Base-by-base conservation (phyloP, 2,113 vertebrate genomes). In the Myiopsitta monachus region DNA sequence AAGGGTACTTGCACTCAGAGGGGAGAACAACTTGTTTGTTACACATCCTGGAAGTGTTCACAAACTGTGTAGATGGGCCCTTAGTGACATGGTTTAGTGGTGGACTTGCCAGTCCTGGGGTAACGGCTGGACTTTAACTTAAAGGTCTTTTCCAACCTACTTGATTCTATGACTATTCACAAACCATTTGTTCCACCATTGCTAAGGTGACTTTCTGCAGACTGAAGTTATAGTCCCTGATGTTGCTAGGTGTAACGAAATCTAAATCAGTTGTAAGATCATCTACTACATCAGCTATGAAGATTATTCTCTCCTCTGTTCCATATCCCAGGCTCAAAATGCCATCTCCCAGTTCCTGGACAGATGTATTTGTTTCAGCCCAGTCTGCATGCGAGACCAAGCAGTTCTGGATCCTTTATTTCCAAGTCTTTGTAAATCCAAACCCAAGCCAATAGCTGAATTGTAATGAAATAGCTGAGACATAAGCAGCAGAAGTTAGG, bases 171-270 rank as follows among this genome's bases (percentile, higher is more conserved):
- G 21, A 5, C n/a, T 83, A 51, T 31, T 83, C 80, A 63, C 64
- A 78, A 74, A 78, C 61, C 51, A 77, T 46, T 80, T 62, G 73
- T 55, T 62, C 17, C 63, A 86, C 54, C 46, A 74, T 6, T 21
- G 31, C 41, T 49, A 77, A 77, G 49, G 44, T 5, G 4, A 94
- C 73, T 80, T 93, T 83, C 79, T 80, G 44, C 24, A 39, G 33
- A 77, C 49, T n/a, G 49, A 83, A 92, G 69, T 67, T 52, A 90
- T 41, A 88, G 83, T 30, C 49, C 59, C 49, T 92, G 36, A 33
- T 8, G 12, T 19, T 83, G 54, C 36, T 70, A 83, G 18, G 64
- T 51, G 36, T 6, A 63, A 91, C 12, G 30, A 74, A 86, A 92
- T 33, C 46, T 23, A 49, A 59, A 59, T 52, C 12, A 73, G 9